Evolutionary conservation across 2,888 invertebrate genomes (phyloP), one percentile per base, ranked within the genome.

Genomic region (Plemyria rubiginata): DNA sequence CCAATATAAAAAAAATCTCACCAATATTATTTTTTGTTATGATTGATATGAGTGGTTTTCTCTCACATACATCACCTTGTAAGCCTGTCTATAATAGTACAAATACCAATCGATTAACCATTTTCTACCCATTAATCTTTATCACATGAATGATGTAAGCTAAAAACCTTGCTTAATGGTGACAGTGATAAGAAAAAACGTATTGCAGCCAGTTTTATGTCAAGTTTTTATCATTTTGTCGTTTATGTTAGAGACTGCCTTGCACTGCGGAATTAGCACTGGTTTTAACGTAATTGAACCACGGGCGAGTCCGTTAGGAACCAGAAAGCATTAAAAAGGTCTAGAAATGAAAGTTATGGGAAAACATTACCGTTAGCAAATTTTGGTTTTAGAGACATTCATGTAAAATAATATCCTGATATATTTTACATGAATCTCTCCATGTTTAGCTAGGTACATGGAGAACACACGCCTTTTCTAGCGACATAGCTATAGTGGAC

Each of bases 121-220:
- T 54, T 62, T 58, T 53, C 32, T 50, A 40, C 28, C 28, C 50
- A 58, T 50, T 54, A 54, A 58, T 58, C 58, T 50, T 43, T 46
- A 62, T 58, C 54, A 45, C 38, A 62, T 62, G 62, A 57, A 62
- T 62, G 29, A 62, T 62, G 62, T 45, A 62, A 58, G 53, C 29
- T 50, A 45, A 56, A 62, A 57, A 45, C 41, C 40, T 54, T 60
- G 49, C 52, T 49, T 45, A 53, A 54, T 54, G 62, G 54, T 50
- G 57, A 49, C 57, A 57, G 49, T 28, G 53, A 49, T 28, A 50
- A 48, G 62, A 56, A 62, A 59, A 58, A 62, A 49, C 29, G 6
- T 11, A 56, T 28, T 15, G 22, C 43, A 54, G 40, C 49, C 15
- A 43, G 54, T 58, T 54, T 58, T 45, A 45, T 22, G 22, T 41